Base-by-base conservation (phyloP, 64 coral and sea anemone genomes). In the Dendronephthya gigantea region DNA sequence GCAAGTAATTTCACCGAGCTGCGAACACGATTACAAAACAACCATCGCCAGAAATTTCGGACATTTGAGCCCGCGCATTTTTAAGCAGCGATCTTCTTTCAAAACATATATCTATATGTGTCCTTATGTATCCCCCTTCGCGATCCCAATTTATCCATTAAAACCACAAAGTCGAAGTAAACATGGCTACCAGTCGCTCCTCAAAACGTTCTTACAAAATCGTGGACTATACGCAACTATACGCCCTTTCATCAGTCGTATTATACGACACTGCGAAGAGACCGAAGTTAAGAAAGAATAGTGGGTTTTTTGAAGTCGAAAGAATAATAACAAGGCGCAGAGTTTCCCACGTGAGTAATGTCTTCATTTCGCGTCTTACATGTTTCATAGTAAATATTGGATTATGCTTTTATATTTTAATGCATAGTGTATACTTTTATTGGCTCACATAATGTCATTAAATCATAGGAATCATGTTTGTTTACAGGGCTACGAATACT, bases 401-500 rank as follows among this genome's bases (percentile, higher is more conserved):
- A 8, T 66, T 30, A 66, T 66, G 22, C 6, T n/a, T 30, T n/a
- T 66, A n/a, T 22, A 66, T 66, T n/a, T 7, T 66, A 30, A 66
- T n/a, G n/a, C 29, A 66, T 66, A 66, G 58, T 66, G 29, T 66
- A n/a, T 66, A 66, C 2, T n/a, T 66, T n/a, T 66, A n/a, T 66
- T 6, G 19, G 58, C 22, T 22, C 29, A n/a, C 22, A 66, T n/a
- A n/a, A n/a, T n/a, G n/a, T n/a, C n/a, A n/a, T 66, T 22, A 30
- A 66, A 66, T n/a, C 58, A 30, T 66, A 66, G 41, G 11, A 6
- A n/a, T 66, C 19, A 66, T 66, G 29, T 66, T 66, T 66, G 58
- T 83, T 83, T 48, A 15, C 47, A 83, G 82, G 31, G 47, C 82
- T 83, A 83, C 35, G 36, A 83, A 83, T 83, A 83, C 35, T 48